Evolutionary conservation across 2,888 invertebrate genomes (phyloP), one percentile per base, ranked within the genome.

Genomic region (Nineta flava): DNA sequence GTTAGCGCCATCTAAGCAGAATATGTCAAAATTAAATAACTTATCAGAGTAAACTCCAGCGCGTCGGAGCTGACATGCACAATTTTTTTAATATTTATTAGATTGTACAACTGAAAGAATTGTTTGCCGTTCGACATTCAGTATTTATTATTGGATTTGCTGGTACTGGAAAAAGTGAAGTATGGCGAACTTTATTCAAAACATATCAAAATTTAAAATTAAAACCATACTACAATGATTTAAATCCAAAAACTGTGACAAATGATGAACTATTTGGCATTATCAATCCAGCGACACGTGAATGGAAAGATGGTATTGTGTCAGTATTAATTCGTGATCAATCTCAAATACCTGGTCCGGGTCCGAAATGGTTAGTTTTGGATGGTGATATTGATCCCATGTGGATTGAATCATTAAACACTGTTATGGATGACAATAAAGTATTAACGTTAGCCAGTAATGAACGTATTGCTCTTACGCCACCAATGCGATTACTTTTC

Each of bases 391-490:
- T 95, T 57, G 94, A 95, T 71, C 94, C 94, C 1, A 94, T 94
- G 93, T 95, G 94, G 95, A 95, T 95, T 60, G 94, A 95, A 68
- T 93, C 92, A 32, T 73, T 95, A 26, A 95, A 95, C 63, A 95
- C 94, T 3, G 81, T 95, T 15, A 95, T 95, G 94, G 95, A 95
- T 65, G 95, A 95, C 63, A 95, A 95, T 65, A 95, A 95, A 72
- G 84, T 83, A 5, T 64, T 95, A 54, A 95, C 94, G 0, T 67
- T 95, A 57, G 94, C 94, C 6, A 92, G 92, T 65, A 94, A 95
- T 61, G 95, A 95, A 67, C 77, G 95, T 49, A 94, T 95, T 51
- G 90, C 94, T 0, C 68, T 95, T 48, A 93, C 88, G 0, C 81
- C 83, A 55, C 73, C 79, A 26, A 94, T 95, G 94, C 73, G 94